Evolutionary conservation across 92 coral and sea anemone genomes (phyloP).

Genomic region (Bergia sp.): DNA sequence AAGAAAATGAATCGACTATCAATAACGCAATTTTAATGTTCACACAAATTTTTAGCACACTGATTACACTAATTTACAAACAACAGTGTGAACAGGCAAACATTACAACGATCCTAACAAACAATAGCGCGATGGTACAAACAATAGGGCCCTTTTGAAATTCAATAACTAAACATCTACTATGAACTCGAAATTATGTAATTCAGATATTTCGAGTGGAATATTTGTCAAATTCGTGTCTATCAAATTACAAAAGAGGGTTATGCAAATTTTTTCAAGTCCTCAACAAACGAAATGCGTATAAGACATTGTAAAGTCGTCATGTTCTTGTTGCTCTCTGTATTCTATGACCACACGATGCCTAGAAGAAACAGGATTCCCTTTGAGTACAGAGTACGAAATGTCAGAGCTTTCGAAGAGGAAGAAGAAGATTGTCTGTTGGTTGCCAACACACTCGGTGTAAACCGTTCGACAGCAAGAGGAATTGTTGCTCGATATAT

Average conservation of each 20-base stretch:
- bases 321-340: slow-evolving; percentile 34
- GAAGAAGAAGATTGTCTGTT: slow-evolving; percentile 39
- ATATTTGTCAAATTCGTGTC: slow-evolving; percentile 28
- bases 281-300: slow-evolving; percentile 31
- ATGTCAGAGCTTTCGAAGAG: slow-evolving; percentile 49
- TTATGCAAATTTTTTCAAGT: slow-evolving; percentile 20
- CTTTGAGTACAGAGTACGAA: slow-evolving; percentile 15
- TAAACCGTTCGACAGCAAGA: slow-evolving; percentile 47
- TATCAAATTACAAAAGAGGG: slow-evolving; percentile 35
- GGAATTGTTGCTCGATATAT: slow-evolving; percentile 49
- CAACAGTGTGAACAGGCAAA: slow-evolving; percentile 37
- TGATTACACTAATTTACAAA: slow-evolving; percentile 34
- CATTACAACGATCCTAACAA: slow-evolving; percentile 29
- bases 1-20: slow-evolving; percentile 38
- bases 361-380: slow-evolving; percentile 41
- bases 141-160: slow-evolving; percentile 24
- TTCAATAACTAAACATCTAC: slow-evolving; percentile 22
- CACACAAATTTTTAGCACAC: slow-evolving; percentile 35
- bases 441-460: slow-evolving; percentile 47
- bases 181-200: slow-evolving; percentile 31
- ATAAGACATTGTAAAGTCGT: slow-evolving; percentile 29
- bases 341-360: slow-evolving; percentile 28
- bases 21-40: slow-evolving; percentile 24
- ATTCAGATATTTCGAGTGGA: slow-evolving; percentile 22
- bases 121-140: slow-evolving; percentile 32